These are phyloP conservation scores for Distichodus sexfasciatus DNA, from an alignment of 2,797 vertebrate genomes.

Conservation along the genomic window DNA sequence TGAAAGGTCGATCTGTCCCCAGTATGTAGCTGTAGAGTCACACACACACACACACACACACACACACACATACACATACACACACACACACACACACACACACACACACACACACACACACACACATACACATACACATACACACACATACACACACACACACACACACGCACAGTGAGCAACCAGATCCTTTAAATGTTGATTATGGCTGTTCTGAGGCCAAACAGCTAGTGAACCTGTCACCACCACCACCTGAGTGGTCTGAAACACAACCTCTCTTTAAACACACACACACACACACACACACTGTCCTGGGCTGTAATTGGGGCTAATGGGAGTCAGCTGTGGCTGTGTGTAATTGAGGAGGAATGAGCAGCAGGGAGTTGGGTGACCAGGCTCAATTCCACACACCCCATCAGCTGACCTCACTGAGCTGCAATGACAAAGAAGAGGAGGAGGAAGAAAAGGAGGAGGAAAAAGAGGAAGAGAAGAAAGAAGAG, in stretches of 20 bases:
- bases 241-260: too few species aligned
- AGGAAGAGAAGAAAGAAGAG: too few species aligned
- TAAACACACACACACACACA: slow-evolving; percentile 14
- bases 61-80: too few species aligned
- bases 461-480: too few species aligned
- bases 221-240: slow-evolving; percentile 47
- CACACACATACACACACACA: not conserved
- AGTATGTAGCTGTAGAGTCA: too few species aligned
- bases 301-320: slow-evolving; percentile 46
- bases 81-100: too few species aligned
- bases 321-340: slow-evolving; percentile 76
- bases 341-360: slow-evolving; percentile 74
- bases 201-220: slow-evolving; percentile 33
- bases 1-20: too few species aligned
- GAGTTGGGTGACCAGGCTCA: slow-evolving; percentile 55
- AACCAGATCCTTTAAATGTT: slow-evolving; percentile 42
- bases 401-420: slow-evolving; percentile 47
- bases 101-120: too few species aligned
- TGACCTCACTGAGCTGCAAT: slow-evolving; percentile 10
- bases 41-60: too few species aligned
- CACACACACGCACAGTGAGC: not conserved
- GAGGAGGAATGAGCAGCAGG: slow-evolving; percentile 72
- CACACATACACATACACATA: not conserved
- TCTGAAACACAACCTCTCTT: slow-evolving; percentile 37
- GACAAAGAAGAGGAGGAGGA: not conserved